phyloP scores from a whole-genome alignment of 2,113 vertebrate species.

The Tyrannus savana region DNA sequence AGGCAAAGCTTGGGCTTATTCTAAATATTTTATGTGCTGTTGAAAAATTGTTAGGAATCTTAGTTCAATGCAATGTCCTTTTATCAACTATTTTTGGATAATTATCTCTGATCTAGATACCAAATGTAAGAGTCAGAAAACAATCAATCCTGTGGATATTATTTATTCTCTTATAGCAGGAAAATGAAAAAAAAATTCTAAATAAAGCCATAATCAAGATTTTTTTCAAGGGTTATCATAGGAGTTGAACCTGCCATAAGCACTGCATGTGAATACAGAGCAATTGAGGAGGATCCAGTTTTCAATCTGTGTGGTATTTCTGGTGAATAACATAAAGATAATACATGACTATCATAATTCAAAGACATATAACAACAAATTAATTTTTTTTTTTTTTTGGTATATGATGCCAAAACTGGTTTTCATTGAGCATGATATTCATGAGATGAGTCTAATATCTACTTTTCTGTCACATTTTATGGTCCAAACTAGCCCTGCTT shows the following conservation, averaged over 20 bases:
- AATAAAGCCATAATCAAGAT: neutral
- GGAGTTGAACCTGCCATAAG: neutral
- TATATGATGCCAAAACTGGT: neutral
- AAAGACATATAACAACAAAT: neutral
- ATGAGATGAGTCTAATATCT: neutral
- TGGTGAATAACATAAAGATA: neutral
- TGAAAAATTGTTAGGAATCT: neutral
- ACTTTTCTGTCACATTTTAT: neutral
- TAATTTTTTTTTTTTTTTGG: neutral
- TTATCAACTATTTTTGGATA: neutral
- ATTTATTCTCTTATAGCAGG: neutral
- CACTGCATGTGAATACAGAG: neutral
- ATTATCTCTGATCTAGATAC: neutral
- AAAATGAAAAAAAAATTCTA: neutral
- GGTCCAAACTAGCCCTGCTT: neutral
- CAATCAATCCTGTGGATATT: neutral
- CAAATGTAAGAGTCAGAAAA: neutral
- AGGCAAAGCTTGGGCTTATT: neutral
- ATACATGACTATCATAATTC: neutral
- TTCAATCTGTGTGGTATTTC: neutral
- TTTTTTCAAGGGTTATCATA: neutral
- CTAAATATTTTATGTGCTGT: neutral
- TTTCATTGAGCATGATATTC: fast-evolving
- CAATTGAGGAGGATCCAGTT: neutral
- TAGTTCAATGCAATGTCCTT: neutral